A percentile compares a stretch with the other conserved stretches of the same genome.
These are phyloP conservation scores for Donacobius atricapilla DNA, from an alignment of 2,113 vertebrate species.

Conservation along the genomic window DNA sequence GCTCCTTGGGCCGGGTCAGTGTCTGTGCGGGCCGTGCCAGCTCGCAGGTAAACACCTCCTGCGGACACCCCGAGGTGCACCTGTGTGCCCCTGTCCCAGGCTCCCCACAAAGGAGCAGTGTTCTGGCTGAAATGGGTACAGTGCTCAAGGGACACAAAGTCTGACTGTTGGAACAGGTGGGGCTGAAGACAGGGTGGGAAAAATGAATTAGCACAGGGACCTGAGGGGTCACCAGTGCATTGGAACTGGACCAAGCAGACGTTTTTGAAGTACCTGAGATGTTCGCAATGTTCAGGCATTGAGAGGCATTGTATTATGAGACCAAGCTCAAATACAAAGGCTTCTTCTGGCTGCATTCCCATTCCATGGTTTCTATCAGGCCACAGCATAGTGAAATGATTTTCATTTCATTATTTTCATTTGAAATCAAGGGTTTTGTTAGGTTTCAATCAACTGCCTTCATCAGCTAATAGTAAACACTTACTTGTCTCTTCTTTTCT, in stretches of 20 bases:
- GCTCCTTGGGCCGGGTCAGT: neutral
- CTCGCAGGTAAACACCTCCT: neutral
- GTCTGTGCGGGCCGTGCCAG: neutral
- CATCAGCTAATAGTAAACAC: neutral
- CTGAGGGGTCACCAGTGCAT: neutral
- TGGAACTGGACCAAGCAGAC: neutral
- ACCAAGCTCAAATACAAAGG: neutral
- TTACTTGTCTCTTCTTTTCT: neutral
- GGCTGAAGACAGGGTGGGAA: neutral
- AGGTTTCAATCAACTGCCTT: neutral
- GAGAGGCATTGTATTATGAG: neutral
- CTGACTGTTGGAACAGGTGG: neutral
- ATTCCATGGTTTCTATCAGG: neutral
- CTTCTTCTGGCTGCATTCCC: neutral
- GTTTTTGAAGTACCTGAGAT: neutral
- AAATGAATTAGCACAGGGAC: neutral
- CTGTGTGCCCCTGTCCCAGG: neutral
- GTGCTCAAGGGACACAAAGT: neutral
- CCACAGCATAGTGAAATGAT: neutral
- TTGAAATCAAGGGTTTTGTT: neutral
- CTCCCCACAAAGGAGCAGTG: neutral
- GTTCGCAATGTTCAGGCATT: neutral
- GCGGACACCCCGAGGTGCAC: neutral
- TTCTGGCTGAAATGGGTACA: neutral
- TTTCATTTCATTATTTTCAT: neutral